Conservation (phyloP, 2,888 invertebrate genomes). For the Pheosia tremula region DNA sequence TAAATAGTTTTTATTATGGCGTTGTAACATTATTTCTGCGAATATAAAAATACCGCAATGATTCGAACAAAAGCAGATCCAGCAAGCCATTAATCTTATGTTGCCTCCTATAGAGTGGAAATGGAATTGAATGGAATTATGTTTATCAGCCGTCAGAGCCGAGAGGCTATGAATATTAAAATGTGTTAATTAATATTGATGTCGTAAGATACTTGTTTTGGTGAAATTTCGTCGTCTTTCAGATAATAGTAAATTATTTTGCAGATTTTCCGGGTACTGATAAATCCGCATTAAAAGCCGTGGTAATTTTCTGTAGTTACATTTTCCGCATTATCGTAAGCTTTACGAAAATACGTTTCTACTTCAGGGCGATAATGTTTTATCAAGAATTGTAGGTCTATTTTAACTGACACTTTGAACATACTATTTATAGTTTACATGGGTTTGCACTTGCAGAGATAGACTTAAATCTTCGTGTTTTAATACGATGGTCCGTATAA, state of each 20-base stretch:
- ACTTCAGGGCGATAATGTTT: no score
- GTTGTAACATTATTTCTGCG: no score
- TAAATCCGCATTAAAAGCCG: background rate
- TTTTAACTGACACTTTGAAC: no score
- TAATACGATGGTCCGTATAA: no score
- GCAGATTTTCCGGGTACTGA: background rate
- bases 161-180: conserved; percentile 42
- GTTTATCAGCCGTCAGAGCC: conserved; percentile 26
- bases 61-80: conserved; percentile 17
- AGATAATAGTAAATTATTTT: background rate
- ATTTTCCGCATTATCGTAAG: background rate
- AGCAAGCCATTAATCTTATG: conserved; percentile 35
- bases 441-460: no score
- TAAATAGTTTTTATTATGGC: no score
- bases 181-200: conserved; percentile 32
- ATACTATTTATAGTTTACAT: no score
- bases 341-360: background rate
- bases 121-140: conserved; percentile 39
- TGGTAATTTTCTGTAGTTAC: conserved; percentile 1
- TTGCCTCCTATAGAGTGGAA: conserved; percentile 31
- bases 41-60: no score
- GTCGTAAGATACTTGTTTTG: conserved; percentile 4
- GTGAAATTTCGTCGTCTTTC: background rate
- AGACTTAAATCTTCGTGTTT: no score
- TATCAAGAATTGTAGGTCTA: background rate